Conservation (phyloP, 2,797 vertebrate genomes). For the Eulemur coronatus region DNA sequence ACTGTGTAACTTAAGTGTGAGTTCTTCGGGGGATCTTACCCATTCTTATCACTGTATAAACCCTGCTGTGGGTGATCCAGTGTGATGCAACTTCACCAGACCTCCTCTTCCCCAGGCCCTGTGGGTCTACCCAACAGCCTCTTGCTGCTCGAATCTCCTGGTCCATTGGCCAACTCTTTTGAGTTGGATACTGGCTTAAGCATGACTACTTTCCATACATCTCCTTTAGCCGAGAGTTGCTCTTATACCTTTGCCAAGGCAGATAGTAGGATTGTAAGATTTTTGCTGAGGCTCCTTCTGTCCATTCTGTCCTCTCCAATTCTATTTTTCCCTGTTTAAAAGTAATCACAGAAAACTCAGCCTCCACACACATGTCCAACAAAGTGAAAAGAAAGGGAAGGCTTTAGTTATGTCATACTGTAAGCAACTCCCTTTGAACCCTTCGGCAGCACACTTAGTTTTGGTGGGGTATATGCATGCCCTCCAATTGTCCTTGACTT, state of each 20-base stretch:
- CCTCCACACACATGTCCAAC: neutral
- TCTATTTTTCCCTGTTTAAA: neutral
- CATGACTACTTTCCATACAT: neutral
- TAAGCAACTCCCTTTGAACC: neutral
- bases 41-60: neutral
- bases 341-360: neutral
- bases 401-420: neutral
- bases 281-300: neutral
- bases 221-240: neutral
- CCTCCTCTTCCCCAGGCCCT: fast-evolving
- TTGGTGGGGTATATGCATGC: fast-evolving
- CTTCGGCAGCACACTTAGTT: neutral
- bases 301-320: neutral
- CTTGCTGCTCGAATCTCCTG: neutral
- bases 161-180: neutral
- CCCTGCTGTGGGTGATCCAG: neutral
- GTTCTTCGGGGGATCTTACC: neutral
- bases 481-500: neutral
- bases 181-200: neutral
- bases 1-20: neutral
- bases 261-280: neutral
- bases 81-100: neutral
- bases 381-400: neutral
- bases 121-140: fast-evolving
- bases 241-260: neutral